Percentiles rank a stretch among this genome's conserved stretches.
Evolutionary conservation across 2,888 invertebrate species (phyloP).

Genomic region (Polia nebulosa): DNA sequence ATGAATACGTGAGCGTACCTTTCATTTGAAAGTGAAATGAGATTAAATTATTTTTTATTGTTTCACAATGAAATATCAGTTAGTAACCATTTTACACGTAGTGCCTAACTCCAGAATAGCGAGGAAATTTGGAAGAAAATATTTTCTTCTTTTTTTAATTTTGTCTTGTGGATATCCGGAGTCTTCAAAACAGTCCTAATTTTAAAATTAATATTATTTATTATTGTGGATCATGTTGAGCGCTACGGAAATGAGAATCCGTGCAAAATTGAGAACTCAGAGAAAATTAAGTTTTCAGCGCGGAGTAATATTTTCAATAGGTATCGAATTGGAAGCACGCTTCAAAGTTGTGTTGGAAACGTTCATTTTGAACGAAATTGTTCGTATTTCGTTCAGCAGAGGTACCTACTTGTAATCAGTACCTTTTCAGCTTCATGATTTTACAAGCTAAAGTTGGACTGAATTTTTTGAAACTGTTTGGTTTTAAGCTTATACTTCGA

Average conservation of each 20-base stretch:
- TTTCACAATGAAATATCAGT: slow-evolving; percentile 1
- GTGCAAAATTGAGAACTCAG: slow-evolving; percentile 10
- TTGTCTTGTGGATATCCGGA: not conserved
- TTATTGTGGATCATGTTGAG: slow-evolving; percentile 14
- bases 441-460: not conserved
- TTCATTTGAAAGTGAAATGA: slow-evolving; percentile 32
- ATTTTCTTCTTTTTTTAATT: not conserved
- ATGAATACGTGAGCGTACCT: slow-evolving; percentile 17
- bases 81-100: too few relatives aligned
- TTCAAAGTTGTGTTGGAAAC: slow-evolving; percentile 34
- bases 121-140: not conserved
- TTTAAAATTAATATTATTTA: slow-evolving; percentile 11
- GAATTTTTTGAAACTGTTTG: not conserved
- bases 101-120: not conserved
- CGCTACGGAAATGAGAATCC: slow-evolving; percentile 36
- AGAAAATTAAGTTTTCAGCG: slow-evolving; percentile 15
- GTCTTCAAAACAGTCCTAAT: not conserved
- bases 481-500: not conserved
- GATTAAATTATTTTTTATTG: slow-evolving; percentile 15
- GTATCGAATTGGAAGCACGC: slow-evolving; percentile 14
- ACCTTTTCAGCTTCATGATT: slow-evolving; percentile 27
- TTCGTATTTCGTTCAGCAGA: slow-evolving; percentile 2
- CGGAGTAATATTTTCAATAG: slow-evolving; percentile 33
- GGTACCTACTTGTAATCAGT: slow-evolving; percentile 28
- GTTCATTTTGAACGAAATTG: slow-evolving; percentile 18